A percentile compares a stretch with the other conserved stretches of the same genome.
Conservation (phyloP, 2,888 invertebrate genomes). For the Atethmia centrago region DNA sequence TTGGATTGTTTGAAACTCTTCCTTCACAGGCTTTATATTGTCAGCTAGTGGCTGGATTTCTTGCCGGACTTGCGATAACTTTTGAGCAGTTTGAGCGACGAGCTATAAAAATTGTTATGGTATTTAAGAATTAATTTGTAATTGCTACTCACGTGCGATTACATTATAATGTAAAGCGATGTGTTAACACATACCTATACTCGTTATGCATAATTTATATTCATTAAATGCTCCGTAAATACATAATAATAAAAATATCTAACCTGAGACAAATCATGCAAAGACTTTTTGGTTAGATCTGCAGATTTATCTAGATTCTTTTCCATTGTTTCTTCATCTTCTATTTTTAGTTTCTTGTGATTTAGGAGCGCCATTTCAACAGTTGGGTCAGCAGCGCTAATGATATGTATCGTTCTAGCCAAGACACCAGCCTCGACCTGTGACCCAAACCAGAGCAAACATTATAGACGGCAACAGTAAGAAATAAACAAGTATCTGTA, state of each 20-base stretch:
- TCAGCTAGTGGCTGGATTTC: conserved; percentile 87
- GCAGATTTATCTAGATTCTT: conserved; percentile 79
- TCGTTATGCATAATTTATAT: neutral
- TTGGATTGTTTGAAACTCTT: conserved; percentile 92
- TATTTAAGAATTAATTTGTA: neutral
- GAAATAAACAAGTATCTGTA: conserved; percentile 56
- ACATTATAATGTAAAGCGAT: neutral
- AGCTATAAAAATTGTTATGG: conserved; percentile 78
- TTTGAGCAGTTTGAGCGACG: conserved; percentile 91
- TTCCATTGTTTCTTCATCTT: conserved; percentile 91
- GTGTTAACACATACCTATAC: too few relatives aligned
- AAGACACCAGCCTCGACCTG: conserved; percentile 94
- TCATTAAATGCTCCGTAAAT: too few relatives aligned
- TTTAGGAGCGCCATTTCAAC: conserved; percentile 88
- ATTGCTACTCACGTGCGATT: neutral
- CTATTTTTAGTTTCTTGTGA: conserved; percentile 87
- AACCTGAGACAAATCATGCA: conserved; percentile 88
- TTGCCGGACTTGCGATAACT: conserved; percentile 85
- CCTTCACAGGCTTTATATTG: conserved; percentile 92
- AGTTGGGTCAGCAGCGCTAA: conserved; percentile 91
- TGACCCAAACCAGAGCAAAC: conserved; percentile 41
- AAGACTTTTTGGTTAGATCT: conserved; percentile 84
- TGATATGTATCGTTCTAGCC: conserved; percentile 93
- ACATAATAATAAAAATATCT: neutral
- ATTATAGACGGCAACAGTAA: conserved; percentile 48